Evolutionary conservation across 2,888 invertebrate genomes (phyloP).

Genomic region (Pomacea canaliculata): DNA sequence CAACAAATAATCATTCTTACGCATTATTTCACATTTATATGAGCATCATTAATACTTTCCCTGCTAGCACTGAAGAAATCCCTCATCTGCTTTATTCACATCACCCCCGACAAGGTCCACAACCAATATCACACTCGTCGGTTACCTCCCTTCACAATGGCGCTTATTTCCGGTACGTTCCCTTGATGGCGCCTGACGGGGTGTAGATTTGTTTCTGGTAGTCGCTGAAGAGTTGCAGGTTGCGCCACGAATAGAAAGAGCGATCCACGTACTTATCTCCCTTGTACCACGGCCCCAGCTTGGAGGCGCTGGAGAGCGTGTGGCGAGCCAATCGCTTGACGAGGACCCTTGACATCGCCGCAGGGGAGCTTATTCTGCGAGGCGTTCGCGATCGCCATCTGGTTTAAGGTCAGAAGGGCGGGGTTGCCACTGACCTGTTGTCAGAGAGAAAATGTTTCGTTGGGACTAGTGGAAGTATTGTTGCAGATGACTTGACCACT

Average conservation of each 20-base stretch:
- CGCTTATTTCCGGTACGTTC: constrained; percentile 23
- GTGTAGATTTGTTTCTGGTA: constrained; percentile 36
- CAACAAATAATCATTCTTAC: too few relatives aligned
- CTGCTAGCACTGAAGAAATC: too few relatives aligned
- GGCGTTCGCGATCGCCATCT: constrained; percentile 31
- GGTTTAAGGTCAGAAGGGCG: constrained; percentile 26
- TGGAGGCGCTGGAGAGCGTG: constrained; percentile 32
- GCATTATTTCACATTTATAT: too few relatives aligned
- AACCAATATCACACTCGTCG: too few relatives aligned
- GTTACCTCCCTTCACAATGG: too few relatives aligned
- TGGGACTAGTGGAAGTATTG: too few relatives aligned
- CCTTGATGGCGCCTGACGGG: constrained; percentile 23
- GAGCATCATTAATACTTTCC: too few relatives aligned
- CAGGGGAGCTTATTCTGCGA: constrained; percentile 33
- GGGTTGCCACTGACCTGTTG: constrained; percentile 8
- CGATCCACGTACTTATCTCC: constrained; percentile 33
- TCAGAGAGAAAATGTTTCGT: background rate
- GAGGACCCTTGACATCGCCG: constrained; percentile 25
- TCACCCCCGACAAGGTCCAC: too few relatives aligned
- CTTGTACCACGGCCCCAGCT: constrained; percentile 34
- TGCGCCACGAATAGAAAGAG: constrained; percentile 33
- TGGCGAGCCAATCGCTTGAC: constrained; percentile 31
- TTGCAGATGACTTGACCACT: too few relatives aligned
- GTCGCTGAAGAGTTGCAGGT: constrained; percentile 33
- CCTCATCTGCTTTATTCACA: too few relatives aligned